These are phyloP conservation scores for Netelia inedita DNA, from an alignment of 2,888 invertebrate species.

Conservation along the genomic window DNA sequence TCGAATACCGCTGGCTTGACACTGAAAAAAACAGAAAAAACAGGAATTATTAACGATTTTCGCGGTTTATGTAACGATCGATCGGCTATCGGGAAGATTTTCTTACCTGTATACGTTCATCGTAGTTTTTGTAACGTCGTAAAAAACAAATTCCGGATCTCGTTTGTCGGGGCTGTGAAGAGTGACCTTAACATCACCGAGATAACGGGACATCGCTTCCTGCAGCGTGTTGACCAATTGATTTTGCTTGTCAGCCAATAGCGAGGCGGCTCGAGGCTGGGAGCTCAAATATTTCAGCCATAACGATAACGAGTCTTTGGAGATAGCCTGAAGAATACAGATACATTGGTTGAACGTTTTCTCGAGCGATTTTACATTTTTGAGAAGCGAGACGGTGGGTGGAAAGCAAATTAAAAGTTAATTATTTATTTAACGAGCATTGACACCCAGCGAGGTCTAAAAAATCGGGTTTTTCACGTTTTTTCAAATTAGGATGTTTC, in stretches of 20 bases:
- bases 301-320: conserved; percentile 89
- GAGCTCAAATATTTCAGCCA: conserved; percentile 92
- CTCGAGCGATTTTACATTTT: background rate
- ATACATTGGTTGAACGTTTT: background rate
- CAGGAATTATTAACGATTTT: background rate
- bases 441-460: no score
- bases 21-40: conserved; percentile 86
- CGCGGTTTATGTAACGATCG: no score
- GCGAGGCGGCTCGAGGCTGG: conserved; percentile 91
- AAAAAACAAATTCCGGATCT: conserved; percentile 97
- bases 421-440: no score
- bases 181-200: conserved; percentile 91
- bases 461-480: no score
- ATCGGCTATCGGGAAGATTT: conserved; percentile 71
- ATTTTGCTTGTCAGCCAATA: conserved; percentile 89
- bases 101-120: conserved; percentile 94
- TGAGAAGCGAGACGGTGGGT: conserved; percentile 58
- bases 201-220: conserved; percentile 90
- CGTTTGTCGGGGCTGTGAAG: conserved; percentile 92
- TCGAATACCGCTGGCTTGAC: conserved; percentile 99
- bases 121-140: conserved; percentile 92
- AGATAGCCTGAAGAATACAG: conserved; percentile 89
- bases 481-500: no score
- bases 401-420: conserved; percentile 49
- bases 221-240: conserved; percentile 90